Evolutionary conservation across 2,797 vertebrate species (phyloP).

Genomic region (Erpetoichthys calabaricus): DNA sequence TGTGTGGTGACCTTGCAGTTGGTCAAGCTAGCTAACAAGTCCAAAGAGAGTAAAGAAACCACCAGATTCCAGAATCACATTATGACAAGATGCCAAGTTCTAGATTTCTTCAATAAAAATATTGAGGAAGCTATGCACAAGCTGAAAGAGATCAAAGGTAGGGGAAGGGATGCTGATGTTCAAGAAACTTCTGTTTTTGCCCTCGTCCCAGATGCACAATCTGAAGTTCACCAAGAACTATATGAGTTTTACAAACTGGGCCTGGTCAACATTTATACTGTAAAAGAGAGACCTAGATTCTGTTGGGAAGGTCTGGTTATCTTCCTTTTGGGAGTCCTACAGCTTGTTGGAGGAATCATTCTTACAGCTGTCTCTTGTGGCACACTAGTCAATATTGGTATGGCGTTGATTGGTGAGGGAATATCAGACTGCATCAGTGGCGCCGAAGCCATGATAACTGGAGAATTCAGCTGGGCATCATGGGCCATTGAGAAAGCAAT

Average conservation of each 20-base stretch:
- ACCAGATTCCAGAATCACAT: constrained; percentile 6
- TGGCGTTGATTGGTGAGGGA: constrained; percentile 9
- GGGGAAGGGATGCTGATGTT: constrained; percentile 12
- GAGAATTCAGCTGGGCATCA: constrained; percentile 23
- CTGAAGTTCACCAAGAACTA: constrained; percentile 4
- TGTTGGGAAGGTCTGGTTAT: constrained; percentile 8
- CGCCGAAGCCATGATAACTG: constrained; percentile 14
- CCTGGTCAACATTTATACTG: constrained; percentile 4
- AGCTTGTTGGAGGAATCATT: too few relatives aligned
- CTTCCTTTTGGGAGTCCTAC: too few relatives aligned
- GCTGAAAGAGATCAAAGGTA: constrained; percentile 7
- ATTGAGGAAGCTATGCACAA: constrained; percentile 23
- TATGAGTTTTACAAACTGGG: constrained; percentile 4
- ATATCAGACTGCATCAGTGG: constrained; percentile 14
- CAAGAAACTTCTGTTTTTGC: background rate
- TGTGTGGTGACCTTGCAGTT: background rate
- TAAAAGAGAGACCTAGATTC: constrained; percentile 11
- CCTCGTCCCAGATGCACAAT: constrained; percentile 9
- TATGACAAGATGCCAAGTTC: background rate
- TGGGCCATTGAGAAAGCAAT: too few relatives aligned
- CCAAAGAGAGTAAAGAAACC: background rate
- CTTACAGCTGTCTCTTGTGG: too few relatives aligned
- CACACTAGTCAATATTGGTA: background rate
- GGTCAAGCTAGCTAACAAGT: background rate
- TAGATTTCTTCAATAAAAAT: constrained; percentile 15